Conservation (phyloP, 2,888 invertebrate genomes). For the Chymomyza caudatula region DNA sequence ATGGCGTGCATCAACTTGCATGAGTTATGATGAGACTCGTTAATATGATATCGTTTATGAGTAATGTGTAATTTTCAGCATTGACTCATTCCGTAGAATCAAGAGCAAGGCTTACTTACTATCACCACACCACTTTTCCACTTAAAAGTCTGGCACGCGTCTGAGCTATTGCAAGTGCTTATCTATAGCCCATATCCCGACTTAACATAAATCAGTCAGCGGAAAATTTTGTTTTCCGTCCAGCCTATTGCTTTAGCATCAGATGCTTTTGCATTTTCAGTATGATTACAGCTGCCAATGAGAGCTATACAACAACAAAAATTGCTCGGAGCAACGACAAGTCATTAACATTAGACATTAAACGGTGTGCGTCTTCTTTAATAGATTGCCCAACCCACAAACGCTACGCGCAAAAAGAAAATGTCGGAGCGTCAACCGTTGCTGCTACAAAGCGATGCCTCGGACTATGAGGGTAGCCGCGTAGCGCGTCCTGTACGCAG, state of each 20-base stretch:
- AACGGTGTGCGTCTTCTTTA: constrained; percentile 10
- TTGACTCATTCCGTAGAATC: neutral
- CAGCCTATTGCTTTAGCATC: neutral
- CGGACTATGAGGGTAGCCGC: constrained; percentile 63
- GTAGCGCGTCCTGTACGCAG: constrained; percentile 74
- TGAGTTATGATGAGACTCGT: neutral
- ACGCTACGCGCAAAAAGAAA: constrained; percentile 58
- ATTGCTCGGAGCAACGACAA: neutral
- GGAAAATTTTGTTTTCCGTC: constrained; percentile 40
- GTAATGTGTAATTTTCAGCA: too few species aligned
- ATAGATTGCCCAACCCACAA: constrained; percentile 44
- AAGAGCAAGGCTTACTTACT: neutral
- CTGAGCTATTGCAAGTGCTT: constrained; percentile 17
- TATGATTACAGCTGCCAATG: constrained; percentile 38
- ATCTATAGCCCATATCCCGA: constrained; percentile 40
- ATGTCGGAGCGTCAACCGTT: constrained; percentile 87
- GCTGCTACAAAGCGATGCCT: constrained; percentile 76
- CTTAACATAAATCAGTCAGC: constrained; percentile 39
- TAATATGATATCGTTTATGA: neutral
- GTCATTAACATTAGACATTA: neutral
- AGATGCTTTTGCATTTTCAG: constrained; percentile 35
- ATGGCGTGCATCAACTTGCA: neutral
- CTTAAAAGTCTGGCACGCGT: constrained; percentile 4
- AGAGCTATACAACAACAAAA: constrained; percentile 5
- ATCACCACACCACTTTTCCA: neutral